These are phyloP conservation scores for Aleiodes testaceus DNA, from an alignment of 2,888 invertebrate species.

Conservation along the genomic window DNA sequence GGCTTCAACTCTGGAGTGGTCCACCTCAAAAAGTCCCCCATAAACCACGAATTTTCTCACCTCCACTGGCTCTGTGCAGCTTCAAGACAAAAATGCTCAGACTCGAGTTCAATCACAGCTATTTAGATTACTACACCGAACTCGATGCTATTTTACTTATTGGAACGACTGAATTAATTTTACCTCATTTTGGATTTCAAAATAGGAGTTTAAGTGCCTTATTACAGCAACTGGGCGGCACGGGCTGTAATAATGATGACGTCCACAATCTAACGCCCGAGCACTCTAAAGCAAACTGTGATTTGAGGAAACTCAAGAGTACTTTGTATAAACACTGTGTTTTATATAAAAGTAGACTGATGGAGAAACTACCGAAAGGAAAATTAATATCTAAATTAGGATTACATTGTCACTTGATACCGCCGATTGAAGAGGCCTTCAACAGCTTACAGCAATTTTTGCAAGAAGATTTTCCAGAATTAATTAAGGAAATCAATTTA, in stretches of 20 bases:
- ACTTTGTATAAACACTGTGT: conserved; percentile 65
- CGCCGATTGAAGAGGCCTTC: conserved; percentile 69
- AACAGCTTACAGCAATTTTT: conserved; percentile 69
- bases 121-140: conserved; percentile 89
- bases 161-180: conserved; percentile 77
- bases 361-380: conserved; percentile 65
- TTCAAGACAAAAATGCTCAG: conserved; percentile 77
- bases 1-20: conserved; percentile 87
- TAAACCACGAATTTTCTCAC: conserved; percentile 84
- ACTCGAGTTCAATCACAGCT: conserved; percentile 89
- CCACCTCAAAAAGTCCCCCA: conserved; percentile 78
- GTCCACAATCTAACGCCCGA: conserved; percentile 68
- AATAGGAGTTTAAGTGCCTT: conserved; percentile 63
- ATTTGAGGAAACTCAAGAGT: conserved; percentile 63
- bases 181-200: conserved; percentile 61
- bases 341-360: conserved; percentile 65
- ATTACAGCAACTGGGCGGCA: conserved; percentile 60
- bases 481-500: conserved; percentile 66
- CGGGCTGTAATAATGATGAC: conserved; percentile 53
- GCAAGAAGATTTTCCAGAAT: conserved; percentile 69
- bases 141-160: conserved; percentile 88
- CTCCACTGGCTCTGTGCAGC: conserved; percentile 73
- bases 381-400: conserved; percentile 64
- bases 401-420: conserved; percentile 66
- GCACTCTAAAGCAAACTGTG: conserved; percentile 62